Base-by-base conservation (phyloP, 2,113 vertebrate species). In the Psittacus erithacus region DNA sequence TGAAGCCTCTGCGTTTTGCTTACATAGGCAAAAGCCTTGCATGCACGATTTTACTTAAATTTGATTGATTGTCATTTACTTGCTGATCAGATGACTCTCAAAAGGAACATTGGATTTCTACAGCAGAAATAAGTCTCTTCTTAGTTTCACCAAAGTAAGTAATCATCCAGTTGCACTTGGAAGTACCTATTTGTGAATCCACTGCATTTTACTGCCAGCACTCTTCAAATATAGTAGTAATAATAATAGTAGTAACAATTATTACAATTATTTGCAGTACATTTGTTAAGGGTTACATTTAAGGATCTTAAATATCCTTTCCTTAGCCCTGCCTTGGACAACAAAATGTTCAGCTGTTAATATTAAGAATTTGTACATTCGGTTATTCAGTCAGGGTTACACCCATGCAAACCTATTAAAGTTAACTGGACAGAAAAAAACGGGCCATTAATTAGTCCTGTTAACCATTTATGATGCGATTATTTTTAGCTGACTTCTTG, bases 401-500 rank as follows among this genome's bases (percentile, higher is more conserved):
- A 74, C 3, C 17, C 29, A 43, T 38, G 14, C 29, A 83, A 92
- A 69, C 18, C 41, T 77, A 43, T 50, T 79, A 23, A 81, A 60
- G 27, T 64, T 86, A 86, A 52, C 19, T 15, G 46, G 55, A 81
- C 41, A 63, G 49, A 49, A 79, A 62, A 76, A 78, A 82, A 17
- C 0, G 31, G 23, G 44, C 17, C 44, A 64, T 31, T 88, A 70
- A 73, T 94, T 95, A 47, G 52, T 16, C 31, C 39, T 39, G 35
- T 91, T 38, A 4, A 24, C 76, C 62, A 91, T 92, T 94, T 93
- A 95, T 86, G 62, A 86, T 33, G 47, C 3, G 3, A 95, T 91
- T 93, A 83, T 73, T 92, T 93, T 95, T 94, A 46, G 16, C 69
- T 94, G 94, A 86, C 69, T 35, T 94, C 76, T 87, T 93, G 33